Evolutionary conservation across 2,888 invertebrate genomes (phyloP), one percentile per base, ranked within the genome.

Genomic region (Hofmannophila pseudospretella): DNA sequence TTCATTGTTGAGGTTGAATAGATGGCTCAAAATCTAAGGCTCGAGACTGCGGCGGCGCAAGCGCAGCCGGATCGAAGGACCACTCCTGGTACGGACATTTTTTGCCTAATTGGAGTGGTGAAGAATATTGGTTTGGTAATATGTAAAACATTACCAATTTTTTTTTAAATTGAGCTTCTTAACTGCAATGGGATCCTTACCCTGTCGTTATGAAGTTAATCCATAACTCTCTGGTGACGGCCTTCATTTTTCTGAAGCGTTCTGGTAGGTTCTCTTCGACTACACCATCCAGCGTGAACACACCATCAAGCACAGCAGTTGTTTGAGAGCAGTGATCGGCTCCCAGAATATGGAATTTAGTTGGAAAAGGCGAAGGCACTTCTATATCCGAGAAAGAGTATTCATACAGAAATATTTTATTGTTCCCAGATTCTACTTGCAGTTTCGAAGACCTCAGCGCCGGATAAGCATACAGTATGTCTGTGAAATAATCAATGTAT

Each of bases 171-270:
- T n/a, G n/a, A n/a, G n/a, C n/a, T n/a, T n/a, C n/a, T n/a, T n/a
- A n/a, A n/a, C n/a, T n/a, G n/a, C n/a, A n/a, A n/a, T n/a, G n/a
- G n/a, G 60, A 39, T 23, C 34, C 63, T 53, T 47, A 71, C 71
- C 69, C 65, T 3, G 52, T 58, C 37, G 49, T 66, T 4, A 68
- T 53, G 34, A 70, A 72, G 34, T 65, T 65, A 2, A 49, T 44
- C 70, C 70, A 70, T 4, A 70, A 39, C 25, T 61, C 49, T 27
- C 62, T 47, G 2, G 61, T 33, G 0, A 35, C 23, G 3, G 30
- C 23, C 29, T 55, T 63, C 36, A 62, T 47, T 2, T 48, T 44
- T 11, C 36, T 41, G 28, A 38, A 55, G 9, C 54, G 52, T 14
- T 45, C 35, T 2, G 54, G 42, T 3, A 49, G 14, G 8, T 14